These are phyloP conservation scores for Heteromyza rotundicornis DNA, from an alignment of 2,888 invertebrate genomes.

Conservation along the genomic window DNA sequence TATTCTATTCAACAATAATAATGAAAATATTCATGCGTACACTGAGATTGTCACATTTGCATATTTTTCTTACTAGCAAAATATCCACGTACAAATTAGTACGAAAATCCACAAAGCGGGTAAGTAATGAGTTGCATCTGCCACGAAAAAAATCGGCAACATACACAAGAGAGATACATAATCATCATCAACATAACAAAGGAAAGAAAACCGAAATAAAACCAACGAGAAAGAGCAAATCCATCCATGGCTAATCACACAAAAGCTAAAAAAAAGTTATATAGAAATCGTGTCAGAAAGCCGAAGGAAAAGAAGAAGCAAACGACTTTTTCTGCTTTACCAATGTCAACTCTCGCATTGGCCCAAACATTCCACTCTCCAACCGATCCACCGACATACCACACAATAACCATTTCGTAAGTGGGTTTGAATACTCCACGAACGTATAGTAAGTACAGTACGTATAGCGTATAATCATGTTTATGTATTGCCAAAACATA, in stretches of 20 bases:
- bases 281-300: background rate
- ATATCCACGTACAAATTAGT: no score
- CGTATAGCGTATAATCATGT: conserved; percentile 59
- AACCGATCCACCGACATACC: background rate
- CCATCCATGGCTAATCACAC: conserved; percentile 17
- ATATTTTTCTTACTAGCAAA: no score
- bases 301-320: background rate
- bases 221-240: conserved; percentile 7
- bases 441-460: no score
- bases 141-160: background rate
- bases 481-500: conserved; percentile 61
- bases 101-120: no score
- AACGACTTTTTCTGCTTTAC: no score
- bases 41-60: no score
- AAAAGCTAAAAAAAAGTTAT: conserved; percentile 11
- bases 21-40: no score
- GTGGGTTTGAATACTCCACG: conserved; percentile 43
- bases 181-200: background rate
- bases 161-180: background rate
- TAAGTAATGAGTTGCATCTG: background rate
- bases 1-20: no score
- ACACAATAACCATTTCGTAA: background rate
- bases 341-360: background rate
- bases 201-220: background rate
- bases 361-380: background rate